Evolutionary conservation across 2,113 vertebrate species (phyloP), one percentile per base, ranked within the genome.

Genomic region (Channa maculata): DNA sequence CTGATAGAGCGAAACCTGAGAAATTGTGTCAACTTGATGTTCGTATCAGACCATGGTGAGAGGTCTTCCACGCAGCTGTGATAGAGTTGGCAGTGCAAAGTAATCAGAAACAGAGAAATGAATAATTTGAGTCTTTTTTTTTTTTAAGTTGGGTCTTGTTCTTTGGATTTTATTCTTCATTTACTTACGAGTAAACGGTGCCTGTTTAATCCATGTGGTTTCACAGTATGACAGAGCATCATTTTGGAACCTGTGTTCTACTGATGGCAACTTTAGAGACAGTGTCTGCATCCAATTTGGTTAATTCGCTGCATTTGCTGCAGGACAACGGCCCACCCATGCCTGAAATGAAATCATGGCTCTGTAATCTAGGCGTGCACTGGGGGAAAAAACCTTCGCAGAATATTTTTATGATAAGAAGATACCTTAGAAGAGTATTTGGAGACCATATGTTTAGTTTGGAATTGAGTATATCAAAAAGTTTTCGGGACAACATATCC

Each of bases 11-110:
- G 92, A 85, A 88, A 94, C 41, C 90, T 99, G 58, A 92, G 95
- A 73, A 91, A 93, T 1, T 99, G 98, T 87, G 96, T 94, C 60
- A 97, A 99, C 79, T 10, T 99, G 50, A 93, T 99, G 57, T 61
- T 99, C 71, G 5, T 96, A 63, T 97, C 98, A 66, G 98, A 99
- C 86, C 98, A 99, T 2, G 98, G 98, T 99, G 95, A 94, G 79
- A 61, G 11, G 46, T 12, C 46, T 3, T 24, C 14, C 43, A 43
- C 52, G 6, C 44, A 12, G 34, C n/a, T 53, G 13, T 37, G 54
- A 53, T 15, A 12, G 38, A 50, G 38, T n/a, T 4, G 4, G n/a
- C 6, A 6, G 3, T 48, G 13, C 13, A 12, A 49, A 13, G 48
- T 1, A 12, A 24, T 34, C n/a, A 44, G 24, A 48, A 48, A 52